Percentiles rank a stretch among this genome's conserved stretches.
These are phyloP conservation scores for Torymus auratus DNA, from an alignment of 2,888 invertebrate genomes.

Conservation along the genomic window DNA sequence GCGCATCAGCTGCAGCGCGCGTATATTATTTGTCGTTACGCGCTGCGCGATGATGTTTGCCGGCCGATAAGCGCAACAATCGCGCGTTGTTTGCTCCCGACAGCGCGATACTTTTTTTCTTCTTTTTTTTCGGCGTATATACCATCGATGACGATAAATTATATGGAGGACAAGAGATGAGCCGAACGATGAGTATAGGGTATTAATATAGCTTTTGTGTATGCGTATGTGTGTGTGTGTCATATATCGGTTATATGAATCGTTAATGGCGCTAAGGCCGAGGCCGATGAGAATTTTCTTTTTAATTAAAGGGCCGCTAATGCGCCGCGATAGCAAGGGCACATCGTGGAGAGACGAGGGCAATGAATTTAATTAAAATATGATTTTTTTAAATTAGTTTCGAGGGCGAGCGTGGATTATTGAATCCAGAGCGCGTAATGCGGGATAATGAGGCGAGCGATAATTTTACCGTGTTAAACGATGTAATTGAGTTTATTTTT, in stretches of 20 bases:
- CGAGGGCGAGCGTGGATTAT: too few relatives aligned
- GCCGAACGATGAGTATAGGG: neutral
- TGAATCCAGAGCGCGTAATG: too few relatives aligned
- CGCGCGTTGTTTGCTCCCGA: slow-evolving; percentile 40
- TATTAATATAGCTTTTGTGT: slow-evolving; percentile 23
- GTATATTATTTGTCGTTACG: slow-evolving; percentile 36
- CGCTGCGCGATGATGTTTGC: slow-evolving; percentile 19
- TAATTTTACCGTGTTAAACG: too few relatives aligned
- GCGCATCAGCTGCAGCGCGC: neutral
- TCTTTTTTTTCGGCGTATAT: slow-evolving; percentile 14
- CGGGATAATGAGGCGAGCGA: too few relatives aligned
- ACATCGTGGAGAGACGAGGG: too few relatives aligned
- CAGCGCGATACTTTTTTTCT: slow-evolving; percentile 48
- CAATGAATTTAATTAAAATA: too few relatives aligned
- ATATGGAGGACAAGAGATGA: neutral
- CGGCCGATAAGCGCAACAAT: slow-evolving; percentile 36
- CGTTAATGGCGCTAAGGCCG: slow-evolving; percentile 5
- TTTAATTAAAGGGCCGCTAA: slow-evolving; percentile 11
- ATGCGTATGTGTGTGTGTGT: neutral
- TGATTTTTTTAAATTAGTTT: too few relatives aligned
- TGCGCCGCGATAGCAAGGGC: too few relatives aligned
- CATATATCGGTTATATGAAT: slow-evolving; percentile 12
- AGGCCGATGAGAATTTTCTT: neutral
- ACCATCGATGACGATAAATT: slow-evolving; percentile 26
- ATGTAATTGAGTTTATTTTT: too few relatives aligned